Percentiles rank a stretch among this genome's conserved stretches.
phyloP scores from a whole-genome alignment of 2,113 vertebrate species.

The Pandion haliaetus region DNA sequence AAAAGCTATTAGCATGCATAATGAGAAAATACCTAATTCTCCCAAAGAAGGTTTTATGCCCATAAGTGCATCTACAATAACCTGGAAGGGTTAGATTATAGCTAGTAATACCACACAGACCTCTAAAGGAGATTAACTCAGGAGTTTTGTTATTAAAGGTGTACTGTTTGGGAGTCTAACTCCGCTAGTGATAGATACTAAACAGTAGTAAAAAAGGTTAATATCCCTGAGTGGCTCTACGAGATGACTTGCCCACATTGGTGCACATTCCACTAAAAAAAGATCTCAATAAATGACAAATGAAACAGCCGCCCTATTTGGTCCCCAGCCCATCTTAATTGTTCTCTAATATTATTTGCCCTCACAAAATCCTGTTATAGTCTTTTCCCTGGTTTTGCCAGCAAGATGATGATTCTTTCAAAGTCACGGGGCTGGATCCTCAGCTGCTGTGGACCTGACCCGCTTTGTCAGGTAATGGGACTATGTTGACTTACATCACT shows the following conservation, averaged over 20 bases:
- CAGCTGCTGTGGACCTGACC: background rate
- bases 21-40: slow-evolving; percentile 81
- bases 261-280: background rate
- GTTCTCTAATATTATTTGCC: slow-evolving; percentile 29
- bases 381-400: slow-evolving; percentile 20
- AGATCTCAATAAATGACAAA: background rate
- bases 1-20: slow-evolving; percentile 67
- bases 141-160: slow-evolving; percentile 69
- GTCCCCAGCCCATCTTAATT: background rate
- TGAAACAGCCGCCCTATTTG: background rate
- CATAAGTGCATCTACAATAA: slow-evolving; percentile 57
- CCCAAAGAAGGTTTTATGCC: slow-evolving; percentile 77
- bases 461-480: background rate
- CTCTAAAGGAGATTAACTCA: slow-evolving; percentile 76
- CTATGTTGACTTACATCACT: background rate
- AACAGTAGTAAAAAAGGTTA: background rate
- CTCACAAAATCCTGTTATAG: slow-evolving; percentile 33
- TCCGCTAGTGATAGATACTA: background rate
- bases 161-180: slow-evolving; percentile 48
- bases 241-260: background rate
- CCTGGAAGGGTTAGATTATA: slow-evolving; percentile 77
- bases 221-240: background rate
- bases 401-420: slow-evolving; percentile 8
- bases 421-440: background rate
- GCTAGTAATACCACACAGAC: slow-evolving; percentile 49